Evolutionary conservation across 2,888 invertebrate species (phyloP).

Genomic region (Agapetus fuscipes): DNA sequence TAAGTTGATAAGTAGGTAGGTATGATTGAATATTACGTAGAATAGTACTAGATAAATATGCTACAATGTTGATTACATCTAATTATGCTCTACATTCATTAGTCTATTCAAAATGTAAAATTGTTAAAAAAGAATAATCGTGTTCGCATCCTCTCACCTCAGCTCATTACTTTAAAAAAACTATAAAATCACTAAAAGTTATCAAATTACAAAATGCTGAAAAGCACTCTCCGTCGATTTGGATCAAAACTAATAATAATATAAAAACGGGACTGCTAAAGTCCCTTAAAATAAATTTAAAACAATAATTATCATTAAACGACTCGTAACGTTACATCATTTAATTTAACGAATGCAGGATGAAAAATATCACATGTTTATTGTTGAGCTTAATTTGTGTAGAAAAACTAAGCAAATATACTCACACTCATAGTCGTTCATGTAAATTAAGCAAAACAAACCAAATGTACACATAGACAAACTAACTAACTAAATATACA

Average conservation of each 20-base stretch:
- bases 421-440: slow-evolving; percentile 25
- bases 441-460: slow-evolving; percentile 46
- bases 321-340: slow-evolving; percentile 21
- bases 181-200: too few relatives aligned
- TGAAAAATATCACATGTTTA: slow-evolving; percentile 45
- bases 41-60: slow-evolving; percentile 10
- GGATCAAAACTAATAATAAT: too few relatives aligned
- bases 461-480: slow-evolving; percentile 3
- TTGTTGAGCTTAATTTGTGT: slow-evolving; percentile 48
- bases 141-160: too few relatives aligned
- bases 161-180: too few relatives aligned
- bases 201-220: too few relatives aligned
- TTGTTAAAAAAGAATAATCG: too few relatives aligned
- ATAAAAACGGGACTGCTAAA: too few relatives aligned
- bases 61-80: slow-evolving; percentile 18
- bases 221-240: too few relatives aligned
- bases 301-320: slow-evolving; percentile 38
- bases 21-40: slow-evolving; percentile 2
- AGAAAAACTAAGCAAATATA: slow-evolving; percentile 24
- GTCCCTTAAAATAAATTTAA: slow-evolving; percentile 21
- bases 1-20: not conserved
- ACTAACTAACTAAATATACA: slow-evolving; percentile 4
- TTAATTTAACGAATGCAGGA: slow-evolving; percentile 14
- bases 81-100: slow-evolving; percentile 16
- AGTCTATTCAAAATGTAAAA: slow-evolving; percentile 10